Percentiles rank a stretch among this genome's conserved stretches.
Evolutionary conservation across 2,113 vertebrate genomes (phyloP).

Genomic region (Tragelaphus imberbis): DNA sequence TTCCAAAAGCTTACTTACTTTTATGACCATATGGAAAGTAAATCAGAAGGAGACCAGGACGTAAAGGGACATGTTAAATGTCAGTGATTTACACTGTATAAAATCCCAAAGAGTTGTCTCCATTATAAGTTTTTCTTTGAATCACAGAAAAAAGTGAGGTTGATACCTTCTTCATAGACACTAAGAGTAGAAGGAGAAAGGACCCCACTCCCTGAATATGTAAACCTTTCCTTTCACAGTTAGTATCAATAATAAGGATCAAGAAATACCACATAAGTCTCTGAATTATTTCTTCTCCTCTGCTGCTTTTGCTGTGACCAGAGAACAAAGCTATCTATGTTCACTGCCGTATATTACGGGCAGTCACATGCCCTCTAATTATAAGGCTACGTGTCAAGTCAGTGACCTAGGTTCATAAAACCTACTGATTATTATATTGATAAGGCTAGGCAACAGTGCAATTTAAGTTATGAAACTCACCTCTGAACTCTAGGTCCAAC

Average conservation of each 20-base stretch:
- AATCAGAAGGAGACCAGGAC: not conserved
- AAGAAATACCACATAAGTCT: not conserved
- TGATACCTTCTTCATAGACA: not conserved
- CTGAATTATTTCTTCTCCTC: not conserved
- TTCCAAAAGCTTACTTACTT: not conserved
- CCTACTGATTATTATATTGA: not conserved
- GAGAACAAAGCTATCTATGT: not conserved
- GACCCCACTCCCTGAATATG: not conserved
- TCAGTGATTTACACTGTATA: not conserved
- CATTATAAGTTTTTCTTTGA: not conserved
- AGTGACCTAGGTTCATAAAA: constrained; percentile 5
- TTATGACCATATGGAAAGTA: not conserved
- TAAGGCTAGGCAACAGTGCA: not conserved
- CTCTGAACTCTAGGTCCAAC: not conserved
- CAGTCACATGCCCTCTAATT: not conserved
- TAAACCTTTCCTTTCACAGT: not conserved
- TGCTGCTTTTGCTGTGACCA: not conserved
- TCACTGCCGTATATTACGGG: not conserved
- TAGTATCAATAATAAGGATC: not conserved
- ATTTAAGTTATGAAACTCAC: not conserved
- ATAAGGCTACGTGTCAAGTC: not conserved
- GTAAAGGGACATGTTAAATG: not conserved
- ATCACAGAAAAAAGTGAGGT: not conserved
- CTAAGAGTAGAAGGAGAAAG: not conserved
- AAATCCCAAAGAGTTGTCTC: not conserved